A percentile compares a stretch with the other conserved stretches of the same genome.
Conservation (phyloP, 1,140 invertebrate genomes). For the Drosophila nigrodunni region DNA sequence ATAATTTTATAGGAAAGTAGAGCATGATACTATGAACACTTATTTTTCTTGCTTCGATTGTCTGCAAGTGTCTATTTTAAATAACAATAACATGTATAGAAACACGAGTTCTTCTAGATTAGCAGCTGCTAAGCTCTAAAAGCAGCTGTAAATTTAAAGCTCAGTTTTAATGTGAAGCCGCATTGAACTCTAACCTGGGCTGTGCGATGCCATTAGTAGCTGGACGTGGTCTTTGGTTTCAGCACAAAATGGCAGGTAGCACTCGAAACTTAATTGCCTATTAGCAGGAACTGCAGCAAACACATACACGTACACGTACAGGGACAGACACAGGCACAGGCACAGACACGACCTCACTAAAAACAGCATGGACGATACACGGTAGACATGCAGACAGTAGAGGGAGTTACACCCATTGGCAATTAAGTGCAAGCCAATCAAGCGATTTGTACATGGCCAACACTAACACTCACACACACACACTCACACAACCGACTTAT, state of each 20-base stretch:
- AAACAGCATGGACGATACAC: conserved; percentile 53
- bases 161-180: conserved; percentile 13
- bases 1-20: no score
- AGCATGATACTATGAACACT: no score
- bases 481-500: conserved; percentile 32
- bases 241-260: conserved; percentile 78
- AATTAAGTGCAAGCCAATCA: conserved; percentile 82
- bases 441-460: conserved; percentile 80
- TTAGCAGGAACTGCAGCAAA: conserved; percentile 72
- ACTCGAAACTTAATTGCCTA: conserved; percentile 76
- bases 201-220: conserved; percentile 49
- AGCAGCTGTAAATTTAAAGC: background rate
- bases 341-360: conserved; percentile 73
- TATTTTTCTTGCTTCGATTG: no score
- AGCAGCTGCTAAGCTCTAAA: background rate
- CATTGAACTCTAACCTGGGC: conserved; percentile 61
- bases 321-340: conserved; percentile 58
- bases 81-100: no score
- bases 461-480: conserved; percentile 71
- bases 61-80: no score
- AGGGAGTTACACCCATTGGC: conserved; percentile 71
- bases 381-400: conserved; percentile 16
- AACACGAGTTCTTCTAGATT: no score
- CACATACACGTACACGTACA: conserved; percentile 53
- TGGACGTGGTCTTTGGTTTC: conserved; percentile 22